A percentile compares a stretch with the other conserved stretches of the same genome.
phyloP scores from a whole-genome alignment of 2,888 invertebrate genomes.

The Aporophyla nigra region DNA sequence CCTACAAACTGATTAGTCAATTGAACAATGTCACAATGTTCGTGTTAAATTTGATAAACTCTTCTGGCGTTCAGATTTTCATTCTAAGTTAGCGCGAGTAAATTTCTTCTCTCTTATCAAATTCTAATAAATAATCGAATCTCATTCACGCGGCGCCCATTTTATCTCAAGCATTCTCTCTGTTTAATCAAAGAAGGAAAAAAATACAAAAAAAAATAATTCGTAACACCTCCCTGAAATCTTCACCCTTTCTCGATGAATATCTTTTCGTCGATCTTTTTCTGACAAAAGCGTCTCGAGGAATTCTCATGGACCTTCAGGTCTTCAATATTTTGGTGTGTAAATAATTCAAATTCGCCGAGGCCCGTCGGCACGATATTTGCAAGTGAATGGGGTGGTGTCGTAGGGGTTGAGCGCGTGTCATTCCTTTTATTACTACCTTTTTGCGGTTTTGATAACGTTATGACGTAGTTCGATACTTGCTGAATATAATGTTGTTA shows the following conservation, averaged over 20 bases:
- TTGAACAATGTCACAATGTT: slow-evolving; percentile 5
- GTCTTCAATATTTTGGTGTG: slow-evolving; percentile 61
- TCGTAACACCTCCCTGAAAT: slow-evolving; percentile 27
- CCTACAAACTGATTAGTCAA: background rate
- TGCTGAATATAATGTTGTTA: slow-evolving; percentile 1
- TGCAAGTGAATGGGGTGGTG: slow-evolving; percentile 61
- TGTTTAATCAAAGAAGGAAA: slow-evolving; percentile 44
- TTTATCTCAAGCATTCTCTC: slow-evolving; percentile 38
- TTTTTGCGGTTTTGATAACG: slow-evolving; percentile 18
- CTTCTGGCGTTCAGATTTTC: slow-evolving; percentile 8
- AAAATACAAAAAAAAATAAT: slow-evolving; percentile 27
- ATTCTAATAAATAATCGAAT: slow-evolving; percentile 50
- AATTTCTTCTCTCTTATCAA: slow-evolving; percentile 13
- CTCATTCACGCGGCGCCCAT: slow-evolving; percentile 41
- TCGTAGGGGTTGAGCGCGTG: slow-evolving; percentile 27
- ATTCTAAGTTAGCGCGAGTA: slow-evolving; percentile 15
- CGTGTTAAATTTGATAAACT: background rate
- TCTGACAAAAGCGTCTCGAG: slow-evolving; percentile 39
- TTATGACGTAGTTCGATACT: background rate
- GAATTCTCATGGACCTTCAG: slow-evolving; percentile 48
- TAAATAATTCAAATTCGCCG: slow-evolving; percentile 63
- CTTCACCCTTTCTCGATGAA: slow-evolving; percentile 47
- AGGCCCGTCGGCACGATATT: slow-evolving; percentile 50
- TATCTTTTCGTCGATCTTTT: slow-evolving; percentile 34
- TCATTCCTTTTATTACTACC: slow-evolving; percentile 40